Percentiles rank a stretch among this genome's conserved stretches.
Evolutionary conservation across 2,797 vertebrate species (phyloP).

Genomic region (Botia kubotai): DNA sequence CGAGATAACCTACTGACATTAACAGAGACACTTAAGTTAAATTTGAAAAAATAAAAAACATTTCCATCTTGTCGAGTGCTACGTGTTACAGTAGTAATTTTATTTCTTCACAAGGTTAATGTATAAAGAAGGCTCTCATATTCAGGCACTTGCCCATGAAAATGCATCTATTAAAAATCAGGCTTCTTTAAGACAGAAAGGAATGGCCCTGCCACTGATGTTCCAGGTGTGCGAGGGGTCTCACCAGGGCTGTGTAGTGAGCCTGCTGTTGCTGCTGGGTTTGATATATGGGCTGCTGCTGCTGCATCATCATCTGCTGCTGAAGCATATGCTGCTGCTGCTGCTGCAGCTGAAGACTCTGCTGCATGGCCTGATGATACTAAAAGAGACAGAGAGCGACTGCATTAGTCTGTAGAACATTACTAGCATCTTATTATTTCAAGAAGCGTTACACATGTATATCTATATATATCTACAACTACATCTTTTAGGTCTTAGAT

Average conservation of each 20-base stretch:
- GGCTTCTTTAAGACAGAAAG: background rate
- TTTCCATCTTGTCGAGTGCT: background rate
- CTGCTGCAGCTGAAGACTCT: conserved; percentile 67
- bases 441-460: background rate
- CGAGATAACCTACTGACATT: conserved; percentile 23
- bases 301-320: conserved; percentile 86
- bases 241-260: conserved; percentile 89
- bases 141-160: background rate
- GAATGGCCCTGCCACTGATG: conserved; percentile 5
- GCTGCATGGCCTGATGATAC: conserved; percentile 79
- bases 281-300: conserved; percentile 81
- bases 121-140: background rate
- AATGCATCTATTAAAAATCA: background rate
- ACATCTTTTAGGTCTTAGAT: too few relatives aligned
- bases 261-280: conserved; percentile 84
- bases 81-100: background rate
- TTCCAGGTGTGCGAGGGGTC: conserved; percentile 50
- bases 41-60: background rate
- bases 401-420: background rate
- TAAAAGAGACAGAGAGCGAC: conserved; percentile 30
- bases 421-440: background rate
- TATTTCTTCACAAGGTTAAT: background rate
- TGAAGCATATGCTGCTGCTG: conserved; percentile 84
- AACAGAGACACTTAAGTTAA: background rate
- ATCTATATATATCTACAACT: background rate